These are phyloP conservation scores for Scaptomyza graminum DNA, from an alignment of 1,140 invertebrate genomes.

Conservation along the genomic window DNA sequence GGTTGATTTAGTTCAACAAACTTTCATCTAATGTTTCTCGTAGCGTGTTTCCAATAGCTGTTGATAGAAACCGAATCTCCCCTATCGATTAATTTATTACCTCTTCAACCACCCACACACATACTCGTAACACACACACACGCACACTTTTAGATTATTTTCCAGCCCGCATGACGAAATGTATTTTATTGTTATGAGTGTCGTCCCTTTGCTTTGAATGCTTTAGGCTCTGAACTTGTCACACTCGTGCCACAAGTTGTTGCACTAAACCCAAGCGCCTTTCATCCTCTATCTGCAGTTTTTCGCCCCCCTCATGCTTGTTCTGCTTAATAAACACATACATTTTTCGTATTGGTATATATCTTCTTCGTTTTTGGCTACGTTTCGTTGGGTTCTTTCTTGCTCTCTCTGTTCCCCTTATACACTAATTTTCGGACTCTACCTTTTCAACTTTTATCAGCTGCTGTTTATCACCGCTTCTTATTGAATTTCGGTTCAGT, in stretches of 20 bases:
- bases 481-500: conserved; percentile 64
- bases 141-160: conserved; percentile 6
- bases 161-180: conserved; percentile 19
- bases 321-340: conserved; percentile 1
- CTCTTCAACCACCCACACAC: conserved; percentile 44
- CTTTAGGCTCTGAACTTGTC: conserved; percentile 53
- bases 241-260: conserved; percentile 75
- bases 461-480: conserved; percentile 69
- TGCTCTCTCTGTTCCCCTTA: conserved; percentile 25
- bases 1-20: conserved; percentile 38
- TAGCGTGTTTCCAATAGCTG: conserved; percentile 40
- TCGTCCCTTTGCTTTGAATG: conserved; percentile 9
- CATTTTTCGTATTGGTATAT: background rate
- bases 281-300: background rate
- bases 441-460: conserved; percentile 70
- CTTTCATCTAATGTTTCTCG: conserved; percentile 33
- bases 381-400: conserved; percentile 11
- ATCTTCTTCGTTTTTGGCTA: conserved; percentile 12
- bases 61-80: conserved; percentile 35
- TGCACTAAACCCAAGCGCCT: conserved; percentile 19
- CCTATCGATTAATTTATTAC: conserved; percentile 70
- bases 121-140: conserved; percentile 9
- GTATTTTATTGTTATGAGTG: conserved; percentile 44
- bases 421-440: conserved; percentile 72
- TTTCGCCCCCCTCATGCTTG: conserved; percentile 2